Conservation (phyloP, 2,797 vertebrate genomes). For the Discoglossus pictus region DNA sequence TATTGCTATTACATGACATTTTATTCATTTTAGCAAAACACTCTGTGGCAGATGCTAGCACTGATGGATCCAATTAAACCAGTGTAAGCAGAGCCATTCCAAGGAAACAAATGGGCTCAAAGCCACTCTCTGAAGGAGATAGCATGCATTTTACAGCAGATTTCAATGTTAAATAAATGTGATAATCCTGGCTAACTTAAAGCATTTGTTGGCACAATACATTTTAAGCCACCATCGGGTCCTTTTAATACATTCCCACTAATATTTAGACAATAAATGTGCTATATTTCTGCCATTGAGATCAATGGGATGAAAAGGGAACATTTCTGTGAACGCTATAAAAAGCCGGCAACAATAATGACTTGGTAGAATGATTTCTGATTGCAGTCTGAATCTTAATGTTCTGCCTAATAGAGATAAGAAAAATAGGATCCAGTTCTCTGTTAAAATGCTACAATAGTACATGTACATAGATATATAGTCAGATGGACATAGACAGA, state of each 20-base stretch:
- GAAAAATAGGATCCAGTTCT: background rate
- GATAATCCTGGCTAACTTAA: background rate
- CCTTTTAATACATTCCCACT: conserved; percentile 3
- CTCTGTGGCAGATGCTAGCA: too few species aligned
- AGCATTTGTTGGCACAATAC: background rate
- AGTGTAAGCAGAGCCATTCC: background rate
- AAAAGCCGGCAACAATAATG: background rate
- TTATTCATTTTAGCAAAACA: too few species aligned
- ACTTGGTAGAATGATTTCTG: conserved; percentile 20
- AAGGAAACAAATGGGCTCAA: background rate
- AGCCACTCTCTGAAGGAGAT: background rate
- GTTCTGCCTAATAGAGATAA: conserved; percentile 30
- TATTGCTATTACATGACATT: too few species aligned
- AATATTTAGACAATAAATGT: conserved; percentile 22
- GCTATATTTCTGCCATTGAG: conserved; percentile 1
- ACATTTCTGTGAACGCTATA: conserved; percentile 9
- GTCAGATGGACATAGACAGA: too few species aligned
- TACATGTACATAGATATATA: too few species aligned
- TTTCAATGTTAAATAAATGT: background rate
- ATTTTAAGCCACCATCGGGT: background rate
- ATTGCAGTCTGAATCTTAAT: conserved; percentile 5
- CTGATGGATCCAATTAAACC: too few species aligned
- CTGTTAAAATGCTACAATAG: too few species aligned
- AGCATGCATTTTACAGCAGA: background rate
- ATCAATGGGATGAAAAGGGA: conserved; percentile 11